phyloP scores from a whole-genome alignment of 2,113 vertebrate species.

The Mesitornis unicolor region DNA sequence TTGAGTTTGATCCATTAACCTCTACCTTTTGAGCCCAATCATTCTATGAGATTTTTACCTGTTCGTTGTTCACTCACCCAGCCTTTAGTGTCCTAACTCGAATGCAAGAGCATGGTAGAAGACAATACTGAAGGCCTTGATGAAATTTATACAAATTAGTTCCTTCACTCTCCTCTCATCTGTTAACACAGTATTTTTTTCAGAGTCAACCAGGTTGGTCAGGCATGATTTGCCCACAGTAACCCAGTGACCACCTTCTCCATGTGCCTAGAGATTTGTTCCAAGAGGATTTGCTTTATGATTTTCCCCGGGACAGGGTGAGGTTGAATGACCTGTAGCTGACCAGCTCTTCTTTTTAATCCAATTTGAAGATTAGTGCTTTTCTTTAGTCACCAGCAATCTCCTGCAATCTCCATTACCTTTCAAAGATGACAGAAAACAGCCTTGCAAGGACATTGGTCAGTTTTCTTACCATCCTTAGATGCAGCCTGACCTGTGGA shows the following conservation, averaged over 20 bases:
- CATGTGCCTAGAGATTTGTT: neutral
- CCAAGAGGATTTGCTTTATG: neutral
- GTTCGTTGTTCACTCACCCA: neutral
- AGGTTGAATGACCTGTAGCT: neutral
- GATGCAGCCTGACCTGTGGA: neutral
- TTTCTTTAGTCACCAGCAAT: neutral
- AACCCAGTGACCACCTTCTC: neutral
- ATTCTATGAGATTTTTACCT: neutral
- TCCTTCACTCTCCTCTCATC: neutral
- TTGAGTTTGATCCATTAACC: neutral
- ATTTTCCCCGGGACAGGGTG: neutral
- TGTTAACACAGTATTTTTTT: neutral
- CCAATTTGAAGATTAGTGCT: neutral
- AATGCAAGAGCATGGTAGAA: neutral
- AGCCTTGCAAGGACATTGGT: neutral
- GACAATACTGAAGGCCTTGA: neutral
- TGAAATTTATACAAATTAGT: neutral
- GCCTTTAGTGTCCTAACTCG: neutral
- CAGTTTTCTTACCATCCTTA: neutral
- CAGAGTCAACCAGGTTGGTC: neutral
- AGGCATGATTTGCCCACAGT: neutral
- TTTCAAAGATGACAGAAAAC: neutral
- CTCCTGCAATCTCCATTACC: neutral
- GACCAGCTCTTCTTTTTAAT: neutral
- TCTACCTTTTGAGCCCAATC: neutral